A percentile compares a stretch with the other conserved stretches of the same genome.
phyloP scores from a whole-genome alignment of 1,140 invertebrate species.

The Scaptomyza graminum region DNA sequence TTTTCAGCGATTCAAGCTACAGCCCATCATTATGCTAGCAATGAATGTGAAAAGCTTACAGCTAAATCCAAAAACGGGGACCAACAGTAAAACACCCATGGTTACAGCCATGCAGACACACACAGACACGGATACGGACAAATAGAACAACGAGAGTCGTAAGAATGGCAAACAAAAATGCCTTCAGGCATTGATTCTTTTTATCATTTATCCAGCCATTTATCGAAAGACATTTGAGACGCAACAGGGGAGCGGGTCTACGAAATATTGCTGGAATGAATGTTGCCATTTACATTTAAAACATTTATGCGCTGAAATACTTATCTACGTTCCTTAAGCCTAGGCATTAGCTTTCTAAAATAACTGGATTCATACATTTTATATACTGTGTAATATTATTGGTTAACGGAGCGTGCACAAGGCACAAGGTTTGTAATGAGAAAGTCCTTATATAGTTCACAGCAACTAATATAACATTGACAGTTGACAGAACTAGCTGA shows the following conservation, averaged over 20 bases:
- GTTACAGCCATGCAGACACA: not conserved
- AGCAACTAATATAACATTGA: constrained; percentile 64
- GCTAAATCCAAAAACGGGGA: constrained; percentile 69
- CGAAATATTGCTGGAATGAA: constrained; percentile 65
- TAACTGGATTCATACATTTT: constrained; percentile 37
- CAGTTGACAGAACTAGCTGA: constrained; percentile 38
- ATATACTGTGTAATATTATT: constrained; percentile 9
- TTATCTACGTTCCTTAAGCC: constrained; percentile 53
- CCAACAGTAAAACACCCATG: constrained; percentile 17
- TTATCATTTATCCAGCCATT: constrained; percentile 70
- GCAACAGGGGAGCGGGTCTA: constrained; percentile 13
- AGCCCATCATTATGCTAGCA: constrained; percentile 66
- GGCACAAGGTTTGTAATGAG: constrained; percentile 10
- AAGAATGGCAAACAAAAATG: constrained; percentile 60
- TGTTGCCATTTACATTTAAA: constrained; percentile 69
- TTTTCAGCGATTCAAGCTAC: constrained; percentile 23
- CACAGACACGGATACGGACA: constrained; percentile 3
- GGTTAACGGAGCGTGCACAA: constrained; percentile 16
- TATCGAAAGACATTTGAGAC: constrained; percentile 72
- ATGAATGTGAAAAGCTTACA: constrained; percentile 79
- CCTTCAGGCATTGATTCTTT: constrained; percentile 74
- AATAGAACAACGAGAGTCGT: constrained; percentile 30
- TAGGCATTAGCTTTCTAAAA: constrained; percentile 34
- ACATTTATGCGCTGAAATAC: constrained; percentile 67
- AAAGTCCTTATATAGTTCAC: constrained; percentile 40